Percentiles rank a stretch among this genome's conserved stretches.
phyloP scores from a whole-genome alignment of 2,888 invertebrate species.

The Aricia artaxerxes region DNA sequence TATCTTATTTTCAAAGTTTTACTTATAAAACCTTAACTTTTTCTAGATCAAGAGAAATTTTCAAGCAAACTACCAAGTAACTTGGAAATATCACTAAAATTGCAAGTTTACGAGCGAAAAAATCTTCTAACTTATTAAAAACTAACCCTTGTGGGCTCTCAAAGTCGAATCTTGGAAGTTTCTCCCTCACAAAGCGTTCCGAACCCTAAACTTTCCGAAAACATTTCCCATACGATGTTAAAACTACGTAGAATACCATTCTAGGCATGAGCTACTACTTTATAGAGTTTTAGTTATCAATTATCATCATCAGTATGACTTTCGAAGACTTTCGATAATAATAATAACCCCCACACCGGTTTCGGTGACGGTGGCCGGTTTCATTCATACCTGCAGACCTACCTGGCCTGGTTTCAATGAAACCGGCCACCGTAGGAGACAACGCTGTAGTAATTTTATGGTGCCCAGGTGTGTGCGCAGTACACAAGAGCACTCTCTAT shows the following conservation, averaged over 20 bases:
- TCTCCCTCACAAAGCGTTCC: conserved; percentile 11
- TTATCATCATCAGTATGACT: neutral
- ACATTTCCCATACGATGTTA: conserved; percentile 26
- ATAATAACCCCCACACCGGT: too few species aligned
- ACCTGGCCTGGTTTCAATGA: too few species aligned
- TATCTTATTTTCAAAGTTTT: neutral
- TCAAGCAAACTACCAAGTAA: neutral
- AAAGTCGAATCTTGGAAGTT: conserved; percentile 26
- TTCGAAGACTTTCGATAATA: too few species aligned
- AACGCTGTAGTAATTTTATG: too few species aligned
- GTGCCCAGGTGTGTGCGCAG: too few species aligned
- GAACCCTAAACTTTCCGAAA: conserved; percentile 19
- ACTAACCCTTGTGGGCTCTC: conserved; percentile 9
- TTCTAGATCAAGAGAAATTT: neutral
- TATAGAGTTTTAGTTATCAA: neutral
- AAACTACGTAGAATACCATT: conserved; percentile 14
- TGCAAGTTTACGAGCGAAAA: conserved; percentile 3
- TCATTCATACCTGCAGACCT: too few species aligned
- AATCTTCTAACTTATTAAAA: conserved; percentile 19
- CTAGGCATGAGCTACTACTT: neutral
- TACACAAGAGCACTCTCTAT: too few species aligned
- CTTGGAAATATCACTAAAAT: conserved; percentile 5
- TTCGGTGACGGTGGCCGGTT: too few species aligned
- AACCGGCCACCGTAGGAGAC: too few species aligned
- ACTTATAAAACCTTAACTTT: neutral